Evolutionary conservation across 2,888 invertebrate species (phyloP), one percentile per base, ranked within the genome.

Genomic region (Zeuzera pyrina): DNA sequence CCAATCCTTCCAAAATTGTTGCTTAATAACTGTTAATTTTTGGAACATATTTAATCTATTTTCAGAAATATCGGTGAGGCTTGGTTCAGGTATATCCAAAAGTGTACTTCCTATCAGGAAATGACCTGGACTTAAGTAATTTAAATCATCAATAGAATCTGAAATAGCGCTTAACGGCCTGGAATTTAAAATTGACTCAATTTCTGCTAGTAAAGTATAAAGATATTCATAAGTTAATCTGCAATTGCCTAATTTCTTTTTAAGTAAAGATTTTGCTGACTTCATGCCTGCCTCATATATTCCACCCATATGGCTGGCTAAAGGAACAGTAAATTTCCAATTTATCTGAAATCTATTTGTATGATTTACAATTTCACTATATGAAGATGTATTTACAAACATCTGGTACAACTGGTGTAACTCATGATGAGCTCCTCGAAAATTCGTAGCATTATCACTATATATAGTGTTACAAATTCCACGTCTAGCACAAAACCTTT

Each of bases 361-460:
- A 28, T 12, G 25, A n/a, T 22, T 8, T 2, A 15, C 7, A 15
- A 30, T 27, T 10, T 27, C 19, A 26, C 13, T 26, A 8, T 26
- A 26, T 4, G 15, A 31, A 0, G 11, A 12, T 8, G 13, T 12
- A 12, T 22, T 28, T 5, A 23, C 12, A 10, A 33, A 36, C 19
- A 31, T 29, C 12, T 24, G 29, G 15, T 35, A 21, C 3, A 35
- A 21, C 1, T 29, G 15, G 14, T 24, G 12, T 10, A 34, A 12
- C 30, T 30, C 30, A 1, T 2, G 5, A 1, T n/a, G 2, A 4
- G 31, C 15, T 25, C 38, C 32, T 12, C 12, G 13, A 15, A 38
- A 38, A 32, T 38, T 38, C 6, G 31, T 30, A 13, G 27, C 38
- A 35, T 38, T 38, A 25, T 35, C 31, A 16, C 26, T 21, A 26